Conservation (phyloP, 1,140 invertebrate species). For the Ditylenchus dipsaci region DNA sequence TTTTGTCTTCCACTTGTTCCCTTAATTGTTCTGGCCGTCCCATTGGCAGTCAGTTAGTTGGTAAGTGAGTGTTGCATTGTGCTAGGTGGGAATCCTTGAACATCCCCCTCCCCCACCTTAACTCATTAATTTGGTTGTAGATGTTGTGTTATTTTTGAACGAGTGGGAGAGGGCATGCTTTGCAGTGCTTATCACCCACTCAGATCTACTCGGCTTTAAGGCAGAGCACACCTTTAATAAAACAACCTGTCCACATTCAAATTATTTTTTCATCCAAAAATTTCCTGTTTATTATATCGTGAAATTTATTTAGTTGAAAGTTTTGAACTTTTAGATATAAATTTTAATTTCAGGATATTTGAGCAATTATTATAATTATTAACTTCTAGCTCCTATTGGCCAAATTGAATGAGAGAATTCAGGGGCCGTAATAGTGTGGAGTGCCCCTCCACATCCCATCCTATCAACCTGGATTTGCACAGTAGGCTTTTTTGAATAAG, state of each 20-base stretch:
- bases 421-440: not conserved
- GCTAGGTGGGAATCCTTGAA: not conserved
- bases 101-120: not conserved
- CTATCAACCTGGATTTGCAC: constrained; percentile 6
- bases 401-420: not conserved
- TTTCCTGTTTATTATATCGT: not conserved
- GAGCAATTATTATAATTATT: too few relatives aligned
- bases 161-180: not conserved
- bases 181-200: not conserved
- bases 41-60: not conserved
- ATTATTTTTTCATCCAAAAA: not conserved
- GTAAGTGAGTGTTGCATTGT: not conserved
- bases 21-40: not conserved
- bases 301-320: too few relatives aligned
- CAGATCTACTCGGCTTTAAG: not conserved
- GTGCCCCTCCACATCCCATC: not conserved
- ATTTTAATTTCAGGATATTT: too few relatives aligned
- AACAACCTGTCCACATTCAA: not conserved
- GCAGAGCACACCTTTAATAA: not conserved
- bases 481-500: not conserved
- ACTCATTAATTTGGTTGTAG: not conserved
- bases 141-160: not conserved
- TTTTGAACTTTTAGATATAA: too few relatives aligned
- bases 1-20: not conserved
- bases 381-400: not conserved